Evolutionary conservation across 2,797 vertebrate genomes (phyloP).

Genomic region (Peromyscus nudipes): DNA sequence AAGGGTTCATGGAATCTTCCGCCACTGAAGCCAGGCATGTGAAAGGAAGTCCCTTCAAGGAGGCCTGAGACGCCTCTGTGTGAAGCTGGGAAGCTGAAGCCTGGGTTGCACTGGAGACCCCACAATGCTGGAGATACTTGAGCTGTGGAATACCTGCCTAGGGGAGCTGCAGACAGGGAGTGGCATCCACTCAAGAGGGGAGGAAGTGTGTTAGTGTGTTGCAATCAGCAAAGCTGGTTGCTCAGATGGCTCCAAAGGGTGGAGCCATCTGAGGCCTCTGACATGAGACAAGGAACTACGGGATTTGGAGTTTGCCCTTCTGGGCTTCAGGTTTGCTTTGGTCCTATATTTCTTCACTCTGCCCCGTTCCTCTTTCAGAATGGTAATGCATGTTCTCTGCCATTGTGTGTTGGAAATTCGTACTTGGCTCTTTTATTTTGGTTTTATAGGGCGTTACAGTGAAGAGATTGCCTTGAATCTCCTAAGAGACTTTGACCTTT

Average conservation of each 20-base stretch:
- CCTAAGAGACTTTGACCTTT: background rate
- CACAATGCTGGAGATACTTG: background rate
- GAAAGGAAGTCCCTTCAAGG: background rate
- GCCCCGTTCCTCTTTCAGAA: background rate
- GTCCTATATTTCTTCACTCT: background rate
- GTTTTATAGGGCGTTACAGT: background rate
- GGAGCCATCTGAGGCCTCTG: background rate
- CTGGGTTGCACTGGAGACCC: background rate
- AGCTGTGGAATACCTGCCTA: background rate
- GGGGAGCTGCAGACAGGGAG: background rate
- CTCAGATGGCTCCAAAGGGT: too few relatives aligned
- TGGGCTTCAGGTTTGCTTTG: background rate
- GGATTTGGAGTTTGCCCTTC: background rate
- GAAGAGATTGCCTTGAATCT: background rate
- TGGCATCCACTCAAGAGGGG: background rate
- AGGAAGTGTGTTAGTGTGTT: background rate
- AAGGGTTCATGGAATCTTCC: background rate
- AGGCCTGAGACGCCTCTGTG: background rate
- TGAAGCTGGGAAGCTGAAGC: too few relatives aligned
- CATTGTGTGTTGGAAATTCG: background rate
- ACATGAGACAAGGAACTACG: background rate
- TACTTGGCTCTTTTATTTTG: background rate
- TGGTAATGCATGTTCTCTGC: background rate
- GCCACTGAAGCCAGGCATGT: background rate
- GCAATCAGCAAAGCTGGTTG: background rate